These are phyloP conservation scores for Cydia splendana DNA, from an alignment of 1,140 invertebrate species.

Conservation along the genomic window DNA sequence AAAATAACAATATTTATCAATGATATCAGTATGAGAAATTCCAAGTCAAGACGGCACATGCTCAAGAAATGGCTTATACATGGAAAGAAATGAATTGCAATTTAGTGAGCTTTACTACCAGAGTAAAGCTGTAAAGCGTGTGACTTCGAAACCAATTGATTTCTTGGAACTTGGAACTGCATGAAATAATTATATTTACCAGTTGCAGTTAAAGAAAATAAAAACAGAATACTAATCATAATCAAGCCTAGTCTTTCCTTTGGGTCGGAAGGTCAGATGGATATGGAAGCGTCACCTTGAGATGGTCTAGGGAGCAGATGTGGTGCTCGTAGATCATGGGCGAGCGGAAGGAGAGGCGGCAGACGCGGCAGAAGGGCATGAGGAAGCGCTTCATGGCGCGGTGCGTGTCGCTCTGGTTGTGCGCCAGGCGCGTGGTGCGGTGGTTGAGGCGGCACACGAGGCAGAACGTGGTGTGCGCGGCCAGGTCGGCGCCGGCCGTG, in stretches of 20 bases:
- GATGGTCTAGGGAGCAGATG: slow-evolving; percentile 88
- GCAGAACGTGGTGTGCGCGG: slow-evolving; percentile 85
- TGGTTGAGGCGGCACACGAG: slow-evolving; percentile 90
- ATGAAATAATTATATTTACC: too few species aligned
- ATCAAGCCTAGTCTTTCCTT: too few species aligned
- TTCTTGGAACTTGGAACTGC: too few species aligned
- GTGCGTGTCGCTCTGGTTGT: slow-evolving; percentile 88
- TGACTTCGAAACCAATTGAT: too few species aligned
- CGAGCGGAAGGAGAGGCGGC: slow-evolving; percentile 86
- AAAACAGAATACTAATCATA: too few species aligned
- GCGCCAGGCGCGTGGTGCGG: slow-evolving; percentile 86
- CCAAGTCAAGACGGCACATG: too few species aligned
- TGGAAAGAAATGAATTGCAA: too few species aligned
- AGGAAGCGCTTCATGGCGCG: slow-evolving; percentile 90
- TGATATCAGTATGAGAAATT: too few species aligned
- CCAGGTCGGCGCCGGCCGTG: slow-evolving; percentile 84
- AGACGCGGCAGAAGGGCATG: slow-evolving; percentile 88
- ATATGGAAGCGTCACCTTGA: slow-evolving; percentile 81
- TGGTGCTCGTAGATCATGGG: slow-evolving; percentile 91
- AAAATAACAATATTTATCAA: not conserved
- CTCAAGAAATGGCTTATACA: too few species aligned
- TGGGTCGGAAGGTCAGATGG: not conserved
- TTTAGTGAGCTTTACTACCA: too few species aligned
- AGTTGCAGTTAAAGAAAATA: too few species aligned
- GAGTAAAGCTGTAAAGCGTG: too few species aligned